Base-by-base conservation (phyloP, 37 sponge, comb jelly and placozoan species). In the Hexactinellida sp. region DNA sequence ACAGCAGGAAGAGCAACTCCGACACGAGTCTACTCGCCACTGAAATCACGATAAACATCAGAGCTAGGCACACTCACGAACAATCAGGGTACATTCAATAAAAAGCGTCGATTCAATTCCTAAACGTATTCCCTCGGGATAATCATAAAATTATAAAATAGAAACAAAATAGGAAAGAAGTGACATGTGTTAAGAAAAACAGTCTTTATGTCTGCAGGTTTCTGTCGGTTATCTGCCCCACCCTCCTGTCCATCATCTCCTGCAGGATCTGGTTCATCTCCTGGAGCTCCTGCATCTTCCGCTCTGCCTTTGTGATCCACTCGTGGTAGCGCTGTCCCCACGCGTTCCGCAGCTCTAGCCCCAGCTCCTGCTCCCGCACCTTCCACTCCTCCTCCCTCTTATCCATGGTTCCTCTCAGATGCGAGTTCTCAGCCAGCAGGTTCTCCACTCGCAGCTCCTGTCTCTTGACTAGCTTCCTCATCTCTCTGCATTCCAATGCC, bases 291-390 rank as follows among this genome's bases (percentile, higher is more conserved):
- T 92, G 90, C 92, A 92, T 92, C 76, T 92, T 92, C 88, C 87
- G 87, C 55, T 92, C 92, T 25, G 92, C 92, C 54, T 92, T 92
- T 0, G 83, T 88, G n/a, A 92, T 89, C 92, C 92, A 92, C 39
- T 92, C 88, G 36, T 92, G 92, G 82, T 92, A 92, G 34, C 92
- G 84, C 83, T 92, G 84, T 36, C 92, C 92, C 92, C 92, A 92
- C 24, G 89, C 86, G 47, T 88, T 87, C 0, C 90, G 84, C 19
- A 92, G 63, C 88, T 91, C 82, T 24, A 37, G n/a, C 0, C 28
- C 37, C 0, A 92, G 88, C 37, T 39, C 54, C 37, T 86, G 86
- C 34, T 92, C 92, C 39, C 85, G 87, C 82, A 89, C 36, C 24
- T 25, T 88, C 92, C 92, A 92, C 82, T 88, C 38, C 9, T 86